Evolutionary conservation across 1,140 invertebrate species (phyloP).

Genomic region (Ips nitidus): DNA sequence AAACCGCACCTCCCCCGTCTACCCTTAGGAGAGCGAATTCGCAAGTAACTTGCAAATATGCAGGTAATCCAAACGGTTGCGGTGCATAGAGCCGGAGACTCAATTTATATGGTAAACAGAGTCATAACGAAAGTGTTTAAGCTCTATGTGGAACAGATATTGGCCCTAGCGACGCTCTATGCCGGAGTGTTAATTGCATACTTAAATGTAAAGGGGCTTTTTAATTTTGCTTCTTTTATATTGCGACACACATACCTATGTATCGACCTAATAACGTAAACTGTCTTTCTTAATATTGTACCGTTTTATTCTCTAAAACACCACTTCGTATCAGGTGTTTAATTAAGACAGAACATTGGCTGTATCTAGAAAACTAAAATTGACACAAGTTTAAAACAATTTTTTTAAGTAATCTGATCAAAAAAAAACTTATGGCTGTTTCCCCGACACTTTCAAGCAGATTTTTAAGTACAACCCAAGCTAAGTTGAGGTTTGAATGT

Average conservation of each 20-base stretch:
- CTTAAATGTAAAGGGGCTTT: constrained; percentile 19
- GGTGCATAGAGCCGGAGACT: constrained; percentile 10
- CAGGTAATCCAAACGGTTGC: constrained; percentile 18
- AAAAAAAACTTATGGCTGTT: too few relatives aligned
- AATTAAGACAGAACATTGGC: too few relatives aligned
- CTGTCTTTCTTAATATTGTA: too few relatives aligned
- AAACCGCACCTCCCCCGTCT: not conserved
- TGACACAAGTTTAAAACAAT: too few relatives aligned
- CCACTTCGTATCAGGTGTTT: too few relatives aligned
- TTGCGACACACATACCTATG: not conserved
- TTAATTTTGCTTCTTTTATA: constrained; percentile 9
- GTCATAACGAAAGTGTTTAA: constrained; percentile 32
- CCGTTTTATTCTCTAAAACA: too few relatives aligned
- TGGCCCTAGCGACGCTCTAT: constrained; percentile 16
- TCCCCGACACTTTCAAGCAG: too few relatives aligned
- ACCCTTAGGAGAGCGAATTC: constrained; percentile 4
- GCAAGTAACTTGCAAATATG: constrained; percentile 20
- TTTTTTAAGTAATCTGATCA: too few relatives aligned
- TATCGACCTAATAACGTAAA: too few relatives aligned
- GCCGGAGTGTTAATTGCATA: constrained; percentile 25
- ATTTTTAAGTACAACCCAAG: too few relatives aligned
- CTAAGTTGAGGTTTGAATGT: too few relatives aligned
- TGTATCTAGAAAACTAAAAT: too few relatives aligned
- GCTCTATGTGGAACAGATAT: constrained; percentile 28
- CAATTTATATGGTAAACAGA: constrained; percentile 35